phyloP scores from a whole-genome alignment of 2,797 vertebrate genomes.

The Cynopterus sphinx region DNA sequence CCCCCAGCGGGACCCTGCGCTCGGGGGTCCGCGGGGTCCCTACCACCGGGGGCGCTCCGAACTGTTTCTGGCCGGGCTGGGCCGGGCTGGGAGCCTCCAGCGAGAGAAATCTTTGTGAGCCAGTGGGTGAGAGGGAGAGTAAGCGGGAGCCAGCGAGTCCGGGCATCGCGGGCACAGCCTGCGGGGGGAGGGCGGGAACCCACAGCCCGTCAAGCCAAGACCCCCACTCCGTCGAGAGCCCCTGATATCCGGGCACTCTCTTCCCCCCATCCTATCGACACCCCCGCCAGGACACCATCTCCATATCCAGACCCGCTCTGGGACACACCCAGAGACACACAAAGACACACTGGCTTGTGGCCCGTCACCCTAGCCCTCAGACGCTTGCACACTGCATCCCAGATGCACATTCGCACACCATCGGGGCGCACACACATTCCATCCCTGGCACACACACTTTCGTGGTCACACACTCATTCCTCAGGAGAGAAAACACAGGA shows the following conservation, averaged over 20 bases:
- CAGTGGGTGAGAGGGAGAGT: slow-evolving; percentile 26
- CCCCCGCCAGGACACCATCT: slow-evolving; percentile 36
- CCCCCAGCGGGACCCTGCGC: slow-evolving; percentile 16
- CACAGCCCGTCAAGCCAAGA: background rate
- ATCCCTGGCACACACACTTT: slow-evolving; percentile 52
- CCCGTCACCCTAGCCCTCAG: slow-evolving; percentile 70
- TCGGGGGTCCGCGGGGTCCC: slow-evolving; percentile 10
- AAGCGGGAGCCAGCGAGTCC: background rate
- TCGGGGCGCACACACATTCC: slow-evolving; percentile 56
- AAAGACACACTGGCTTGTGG: slow-evolving; percentile 71
- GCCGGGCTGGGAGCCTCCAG: background rate
- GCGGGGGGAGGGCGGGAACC: background rate
- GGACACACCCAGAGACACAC: slow-evolving; percentile 74
- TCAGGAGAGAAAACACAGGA: background rate
- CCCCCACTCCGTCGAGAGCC: background rate
- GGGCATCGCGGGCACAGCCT: slow-evolving; percentile 16
- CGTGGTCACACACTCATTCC: slow-evolving; percentile 47
- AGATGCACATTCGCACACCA: slow-evolving; percentile 74
- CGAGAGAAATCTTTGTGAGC: slow-evolving; percentile 58
- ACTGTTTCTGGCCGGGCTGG: background rate
- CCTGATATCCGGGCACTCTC: background rate
- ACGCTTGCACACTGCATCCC: slow-evolving; percentile 60
- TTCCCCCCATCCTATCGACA: background rate
- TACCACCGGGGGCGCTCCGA: background rate
- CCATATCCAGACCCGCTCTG: slow-evolving; percentile 56